Base-by-base conservation (phyloP, 2,113 vertebrate species). In the Scopus umbretta region DNA sequence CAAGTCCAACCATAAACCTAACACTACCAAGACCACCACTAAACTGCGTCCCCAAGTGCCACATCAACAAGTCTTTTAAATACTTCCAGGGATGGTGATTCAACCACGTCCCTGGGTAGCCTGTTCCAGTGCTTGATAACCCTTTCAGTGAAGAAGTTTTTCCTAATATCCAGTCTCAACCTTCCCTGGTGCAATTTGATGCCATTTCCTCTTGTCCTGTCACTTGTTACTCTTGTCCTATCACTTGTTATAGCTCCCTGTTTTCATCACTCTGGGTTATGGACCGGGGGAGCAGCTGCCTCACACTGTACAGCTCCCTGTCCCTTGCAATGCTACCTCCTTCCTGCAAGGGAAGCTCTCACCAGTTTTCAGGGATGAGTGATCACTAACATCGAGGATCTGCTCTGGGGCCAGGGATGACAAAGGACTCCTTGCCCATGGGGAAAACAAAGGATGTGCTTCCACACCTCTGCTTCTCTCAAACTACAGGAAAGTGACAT, bases 261-360 rank as follows among this genome's bases (percentile, higher is more conserved):
- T 21, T 68, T 58, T 34, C 45, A 25, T 36, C 42, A 4, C 15
- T 38, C 47, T 43, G 50, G 52, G 32, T 32, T 17, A 5, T 22
- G 45, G 16, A 10, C 16, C 36, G 34, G 27, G 49, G 62, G 43
- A 78, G 58, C 42, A 47, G 70, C 59, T 32, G 56, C 32, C 38
- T 25, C 4, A 0, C 4, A 0, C 23, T 27, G 42, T 25, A 11
- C 34, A 53, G 63, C 55, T n/a, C 36, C 40, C 56, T 4, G 0
- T 21, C 13, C 43, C 34, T 45, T 53, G 45, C 59, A 42, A 7
- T 1, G 0, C 38, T 13, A 14, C 17, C 21, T 59, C 27, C 27
- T 17, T 83, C 72, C 79, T 21, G 21, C 73, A 61, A 42, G 20
- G 38, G 34, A 78, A 59, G 22, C 4, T 66, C 49, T 79, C 38